Evolutionary conservation across 1,140 invertebrate species (phyloP), one percentile per base, ranked within the genome.

Genomic region (Apis florea): DNA sequence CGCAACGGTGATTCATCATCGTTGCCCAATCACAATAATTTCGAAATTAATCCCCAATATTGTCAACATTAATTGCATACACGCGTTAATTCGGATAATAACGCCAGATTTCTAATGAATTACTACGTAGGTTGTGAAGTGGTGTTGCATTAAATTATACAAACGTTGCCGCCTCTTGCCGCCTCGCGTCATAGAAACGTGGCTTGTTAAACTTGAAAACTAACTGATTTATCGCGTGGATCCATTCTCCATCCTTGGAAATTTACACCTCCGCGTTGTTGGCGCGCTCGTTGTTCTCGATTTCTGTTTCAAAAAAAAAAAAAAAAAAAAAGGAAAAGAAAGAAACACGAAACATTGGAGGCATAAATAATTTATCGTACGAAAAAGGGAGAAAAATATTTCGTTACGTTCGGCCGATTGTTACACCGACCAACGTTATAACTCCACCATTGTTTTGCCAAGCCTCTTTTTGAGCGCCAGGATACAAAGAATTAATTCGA

Each of bases 401-500:
- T 53, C 12, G 21, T 19, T 11, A 63, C 26, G 0, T 1, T 4
- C 6, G 12, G 0, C 26, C 58, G 31, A 64, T 79, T 63, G 31
- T 56, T 21, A 47, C n/a, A n/a, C 19, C 49, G 12, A 21, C 31
- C 31, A n/a, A 54, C 21, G 31, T 64, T 64, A 77, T 77, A n/a
- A 40, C 31, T 26, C 40, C 26, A 13, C 66, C 19, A 71, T 71
- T 71, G 56, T 59, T 51, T 51, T 49, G n/a, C 47, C 6, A 40
- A 40, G 6, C 31, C 10, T 2, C 1, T 47, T 21, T 3, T 21
- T 3, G 54, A 4, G 1, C 66, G 15, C 21, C 21, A 1, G 49
- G 40, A 61, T 19, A 24, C 26, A 21, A 64, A 79, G 59, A 79
- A 79, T 79, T 79, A 79, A 79, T 79, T 63, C 9, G 69, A 79